Base-by-base conservation (phyloP, 2,113 vertebrate genomes). In the Oxygymnocypris stewartii region DNA sequence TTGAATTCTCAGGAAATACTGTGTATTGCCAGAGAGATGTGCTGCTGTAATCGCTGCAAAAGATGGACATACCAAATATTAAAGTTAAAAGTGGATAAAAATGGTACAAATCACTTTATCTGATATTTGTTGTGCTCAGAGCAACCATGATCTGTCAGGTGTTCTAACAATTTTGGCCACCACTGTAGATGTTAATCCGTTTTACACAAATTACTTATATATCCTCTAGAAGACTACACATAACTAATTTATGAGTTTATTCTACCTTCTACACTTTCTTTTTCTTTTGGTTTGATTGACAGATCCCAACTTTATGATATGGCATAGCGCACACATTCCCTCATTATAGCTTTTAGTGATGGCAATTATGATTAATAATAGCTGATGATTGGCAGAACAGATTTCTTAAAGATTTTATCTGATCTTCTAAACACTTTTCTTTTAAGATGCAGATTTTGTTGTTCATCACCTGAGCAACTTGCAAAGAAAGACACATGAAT, bases 361-460 rank as follows among this genome's bases (percentile, higher is more conserved):
- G 9, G 31, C 10, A 71, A 20, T 71, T 71, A 20, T 20, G 31
- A 71, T 71, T 20, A 20, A 69, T 37, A 35, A 69, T 37, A 67
- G 11, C 7, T 67, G 28, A 14, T 35, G 28, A 2, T 14, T 73
- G 69, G 20, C 20, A 40, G 35, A 73, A 42, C 69, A 42, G 35
- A 73, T 20, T 69, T 8, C 35, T 6, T 2, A 8, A 44, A 44
- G 0, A 23, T 59, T n/a, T n/a, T n/a, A 23, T 61, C 59, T 25
- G 59, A 63, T 63, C 59, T 23, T 74, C 37, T 74, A n/a, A 74
- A 23, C 37, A 42, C 37, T 42, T 74, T 13, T 4, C 18, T 42
- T 74, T 73, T 73, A 73, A 20, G 18, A 42, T 73, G 35, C 69
- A 73, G 9, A 42, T 73, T 73, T 73, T 40, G 67, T 69, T 37